Conservation (phyloP, 2,888 invertebrate genomes). For the Hemicrepidius hirtus region DNA sequence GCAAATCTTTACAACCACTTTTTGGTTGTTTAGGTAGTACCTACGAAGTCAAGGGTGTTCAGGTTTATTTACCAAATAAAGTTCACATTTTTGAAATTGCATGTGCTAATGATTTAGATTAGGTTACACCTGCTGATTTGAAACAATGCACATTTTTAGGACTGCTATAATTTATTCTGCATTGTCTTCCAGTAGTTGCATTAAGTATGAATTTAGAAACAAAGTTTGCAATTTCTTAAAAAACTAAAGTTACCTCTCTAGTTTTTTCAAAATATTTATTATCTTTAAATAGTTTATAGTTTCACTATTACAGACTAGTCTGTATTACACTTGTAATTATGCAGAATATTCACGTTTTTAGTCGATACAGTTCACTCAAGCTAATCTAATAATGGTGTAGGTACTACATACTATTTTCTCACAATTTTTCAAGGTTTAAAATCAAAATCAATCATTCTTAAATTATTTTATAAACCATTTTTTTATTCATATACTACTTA, state of each 20-base stretch:
- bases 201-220: slow-evolving; percentile 36
- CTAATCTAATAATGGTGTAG: no score
- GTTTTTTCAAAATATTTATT: slow-evolving; percentile 2
- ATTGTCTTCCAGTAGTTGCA: slow-evolving; percentile 42
- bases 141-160: slow-evolving; percentile 41
- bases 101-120: slow-evolving; percentile 44
- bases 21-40: slow-evolving; percentile 9
- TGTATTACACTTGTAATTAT: slow-evolving; percentile 8
- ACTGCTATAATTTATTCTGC: slow-evolving; percentile 23
- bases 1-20: slow-evolving; percentile 2
- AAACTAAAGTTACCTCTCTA: neutral
- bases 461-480: no score
- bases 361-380: neutral
- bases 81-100: slow-evolving; percentile 38
- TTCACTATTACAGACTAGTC: neutral
- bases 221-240: slow-evolving; percentile 5
- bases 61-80: slow-evolving; percentile 18
- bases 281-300: neutral
- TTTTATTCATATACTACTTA: no score
- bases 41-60: slow-evolving; percentile 32
- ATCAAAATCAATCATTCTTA: no score
- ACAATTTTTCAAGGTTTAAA: no score
- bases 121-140: slow-evolving; percentile 38
- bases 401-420: no score
- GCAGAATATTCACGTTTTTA: slow-evolving; percentile 1